phyloP scores from a whole-genome alignment of 2,888 invertebrate genomes.

The Cactoblastis cactorum region DNA sequence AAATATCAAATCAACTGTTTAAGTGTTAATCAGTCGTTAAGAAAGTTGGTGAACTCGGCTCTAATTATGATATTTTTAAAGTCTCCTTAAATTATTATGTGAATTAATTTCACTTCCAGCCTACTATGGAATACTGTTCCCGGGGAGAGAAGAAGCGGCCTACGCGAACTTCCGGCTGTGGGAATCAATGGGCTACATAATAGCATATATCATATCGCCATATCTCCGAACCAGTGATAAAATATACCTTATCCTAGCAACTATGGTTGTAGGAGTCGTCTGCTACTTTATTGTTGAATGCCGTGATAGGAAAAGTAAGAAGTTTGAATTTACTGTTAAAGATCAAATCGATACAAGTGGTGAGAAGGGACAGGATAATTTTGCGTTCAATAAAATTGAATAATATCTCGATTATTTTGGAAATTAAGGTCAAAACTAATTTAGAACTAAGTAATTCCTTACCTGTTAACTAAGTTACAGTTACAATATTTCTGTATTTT shows the following conservation, averaged over 20 bases:
- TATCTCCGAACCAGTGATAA: conserved; percentile 73
- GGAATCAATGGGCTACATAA: conserved; percentile 83
- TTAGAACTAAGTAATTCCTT: no score
- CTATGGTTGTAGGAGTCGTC: conserved; percentile 70
- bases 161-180: conserved; percentile 85
- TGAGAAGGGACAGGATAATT: conserved; percentile 54
- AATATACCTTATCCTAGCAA: conserved; percentile 69
- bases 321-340: neutral
- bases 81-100: neutral
- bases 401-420: no score
- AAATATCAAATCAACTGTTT: neutral
- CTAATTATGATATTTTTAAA: no score
- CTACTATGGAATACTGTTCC: conserved; percentile 82
- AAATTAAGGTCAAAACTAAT: no score
- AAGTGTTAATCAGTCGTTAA: no score
- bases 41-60: no score
- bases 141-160: conserved; percentile 81
- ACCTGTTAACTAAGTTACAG: neutral
- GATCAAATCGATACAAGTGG: conserved; percentile 30
- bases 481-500: no score
- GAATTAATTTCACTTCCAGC: conserved; percentile 48
- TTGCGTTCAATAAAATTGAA: conserved; percentile 52
- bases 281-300: conserved; percentile 73
- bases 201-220: conserved; percentile 80
- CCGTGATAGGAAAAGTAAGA: conserved; percentile 29